These are phyloP conservation scores for Nibea albiflora DNA, from an alignment of 2,113 vertebrate species.

Conservation along the genomic window DNA sequence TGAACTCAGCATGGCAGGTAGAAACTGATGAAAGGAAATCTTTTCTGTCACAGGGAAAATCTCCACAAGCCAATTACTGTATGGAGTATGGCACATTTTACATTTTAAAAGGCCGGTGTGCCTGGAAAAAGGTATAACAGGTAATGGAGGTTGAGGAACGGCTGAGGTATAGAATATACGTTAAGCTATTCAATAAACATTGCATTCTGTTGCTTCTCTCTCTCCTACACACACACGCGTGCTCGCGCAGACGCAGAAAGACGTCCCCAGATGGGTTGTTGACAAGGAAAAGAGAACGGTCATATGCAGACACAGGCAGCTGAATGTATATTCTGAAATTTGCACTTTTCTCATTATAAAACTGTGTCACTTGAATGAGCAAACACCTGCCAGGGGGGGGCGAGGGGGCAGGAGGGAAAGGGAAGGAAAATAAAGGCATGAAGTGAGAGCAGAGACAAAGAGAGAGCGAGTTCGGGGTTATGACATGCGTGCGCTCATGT, in stretches of 20 bases:
- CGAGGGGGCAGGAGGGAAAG: conserved; percentile 34
- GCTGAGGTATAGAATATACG: conserved; percentile 67
- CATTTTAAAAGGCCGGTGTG: conserved; percentile 57
- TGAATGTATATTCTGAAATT: conserved; percentile 77
- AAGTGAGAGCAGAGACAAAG: conserved; percentile 39
- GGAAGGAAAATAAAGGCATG: conserved; percentile 17
- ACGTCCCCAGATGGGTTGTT: conserved; percentile 76
- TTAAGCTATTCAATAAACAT: conserved; percentile 69
- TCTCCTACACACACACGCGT: conserved; percentile 28
- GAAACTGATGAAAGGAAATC: conserved; percentile 75
- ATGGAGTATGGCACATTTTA: conserved; percentile 55
- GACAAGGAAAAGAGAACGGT: conserved; percentile 70
- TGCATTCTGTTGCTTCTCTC: conserved; percentile 46
- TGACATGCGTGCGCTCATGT: background rate
- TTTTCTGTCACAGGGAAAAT: conserved; percentile 70
- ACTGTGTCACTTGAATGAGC: conserved; percentile 79
- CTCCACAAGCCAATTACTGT: conserved; percentile 73
- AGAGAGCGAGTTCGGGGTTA: conserved; percentile 15
- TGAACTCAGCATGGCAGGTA: conserved; percentile 73
- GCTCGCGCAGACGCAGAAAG: conserved; percentile 2
- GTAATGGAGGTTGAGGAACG: conserved; percentile 60
- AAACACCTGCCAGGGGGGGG: conserved; percentile 70
- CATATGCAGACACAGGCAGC: conserved; percentile 63
- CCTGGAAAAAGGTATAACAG: conserved; percentile 47
- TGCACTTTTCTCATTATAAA: conserved; percentile 84